Base-by-base conservation (phyloP, 1,140 invertebrate species). In the Leptonema lineaticorne region DNA sequence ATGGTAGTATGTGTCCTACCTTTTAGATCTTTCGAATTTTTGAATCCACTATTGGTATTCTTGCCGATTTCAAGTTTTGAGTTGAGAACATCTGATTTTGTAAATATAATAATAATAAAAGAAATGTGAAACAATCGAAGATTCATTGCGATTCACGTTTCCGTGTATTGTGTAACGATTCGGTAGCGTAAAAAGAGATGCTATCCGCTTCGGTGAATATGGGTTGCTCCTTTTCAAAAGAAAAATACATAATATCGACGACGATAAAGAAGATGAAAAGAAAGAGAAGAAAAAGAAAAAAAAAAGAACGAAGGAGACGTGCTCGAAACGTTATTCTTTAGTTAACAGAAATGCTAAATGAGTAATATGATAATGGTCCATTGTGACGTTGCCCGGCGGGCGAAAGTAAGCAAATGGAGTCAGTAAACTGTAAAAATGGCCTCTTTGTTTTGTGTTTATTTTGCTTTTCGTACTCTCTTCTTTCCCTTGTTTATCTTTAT, bases 321-420 rank as follows among this genome's bases (percentile, higher is more conserved):
- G n/a, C n/a, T n/a, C n/a, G n/a, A n/a, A n/a, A n/a, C 50, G 22
- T 53, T 53, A 53, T 24, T 53, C 20, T 53, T 53, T 9, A 53
- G 50, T 53, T 53, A 53, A 53, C 50, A 53, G 50, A 53, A 53
- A 53, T 53, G 28, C 28, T 59, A 59, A 59, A 41, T 59, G 57
- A 59, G 37, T 62, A 62, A 62, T 24, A 62, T 16, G 30, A 45
- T 62, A 62, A 62, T 62, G 59, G 59, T 37, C 59, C 37, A 62
- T 62, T 62, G 59, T 62, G 24, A 22, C 22, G 20, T 20, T 22
- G 29, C 58, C n/a, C 58, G 58, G 3, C 30, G 29, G 22, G 30
- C 29, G 59, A 62, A 45, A 62, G 30, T 62, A 62, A n/a, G 33
- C 50, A 59, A 24, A 33, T 59, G 37, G 37, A 62, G 59, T 45